phyloP scores from a whole-genome alignment of 2,113 vertebrate species.

The Spea bombifrons region DNA sequence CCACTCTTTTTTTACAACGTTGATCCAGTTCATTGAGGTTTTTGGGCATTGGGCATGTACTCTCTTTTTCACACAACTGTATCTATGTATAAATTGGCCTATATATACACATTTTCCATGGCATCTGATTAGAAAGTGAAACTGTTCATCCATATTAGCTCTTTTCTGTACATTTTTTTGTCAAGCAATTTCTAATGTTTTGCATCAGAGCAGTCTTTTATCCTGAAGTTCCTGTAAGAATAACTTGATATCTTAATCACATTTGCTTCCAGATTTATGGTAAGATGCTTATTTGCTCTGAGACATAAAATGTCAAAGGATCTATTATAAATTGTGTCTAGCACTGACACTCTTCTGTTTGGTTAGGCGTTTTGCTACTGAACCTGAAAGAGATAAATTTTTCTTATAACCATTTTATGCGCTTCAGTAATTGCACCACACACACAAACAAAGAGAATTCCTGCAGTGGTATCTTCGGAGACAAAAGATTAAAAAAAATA shows the following conservation, averaged over 20 bases:
- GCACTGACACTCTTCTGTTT: conserved; percentile 70
- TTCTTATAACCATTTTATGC: conserved; percentile 69
- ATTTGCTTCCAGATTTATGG: conserved; percentile 70
- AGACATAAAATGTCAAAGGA: conserved; percentile 70
- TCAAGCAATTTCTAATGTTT: conserved; percentile 60
- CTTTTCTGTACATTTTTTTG: conserved; percentile 51
- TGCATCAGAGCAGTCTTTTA: conserved; percentile 50
- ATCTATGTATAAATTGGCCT: too few species aligned
- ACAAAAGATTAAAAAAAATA: conserved; percentile 52
- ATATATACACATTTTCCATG: conserved; percentile 39
- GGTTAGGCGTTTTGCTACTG: conserved; percentile 63
- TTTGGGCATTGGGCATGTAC: too few species aligned
- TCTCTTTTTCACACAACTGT: too few species aligned
- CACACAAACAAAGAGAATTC: conserved; percentile 46
- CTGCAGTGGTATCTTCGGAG: conserved; percentile 50
- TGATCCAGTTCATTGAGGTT: too few species aligned
- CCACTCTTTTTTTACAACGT: too few species aligned
- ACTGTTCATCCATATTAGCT: conserved; percentile 56
- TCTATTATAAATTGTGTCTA: conserved; percentile 73
- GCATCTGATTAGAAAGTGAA: conserved; percentile 55
- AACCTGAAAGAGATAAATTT: conserved; percentile 76
- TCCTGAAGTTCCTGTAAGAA: conserved; percentile 63
- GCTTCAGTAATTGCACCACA: conserved; percentile 72
- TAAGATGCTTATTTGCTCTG: conserved; percentile 67
- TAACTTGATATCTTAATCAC: conserved; percentile 65